Evolutionary conservation across 2,113 vertebrate species (phyloP), one percentile per base, ranked within the genome.

Genomic region (Cettia cetti): DNA sequence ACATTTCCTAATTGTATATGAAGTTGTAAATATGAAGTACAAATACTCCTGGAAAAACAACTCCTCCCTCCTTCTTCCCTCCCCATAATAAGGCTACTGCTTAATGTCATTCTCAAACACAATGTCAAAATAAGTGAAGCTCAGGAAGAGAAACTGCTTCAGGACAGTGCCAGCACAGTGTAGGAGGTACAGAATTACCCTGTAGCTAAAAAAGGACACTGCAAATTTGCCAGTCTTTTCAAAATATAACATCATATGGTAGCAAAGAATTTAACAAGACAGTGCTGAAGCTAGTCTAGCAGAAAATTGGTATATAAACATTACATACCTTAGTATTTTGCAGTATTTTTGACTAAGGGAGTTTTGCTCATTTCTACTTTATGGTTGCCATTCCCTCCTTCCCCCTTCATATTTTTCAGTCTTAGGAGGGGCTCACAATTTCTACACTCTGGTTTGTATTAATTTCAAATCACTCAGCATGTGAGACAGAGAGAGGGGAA

Each of bases 141-240:
- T 84, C n/a, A 45, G 39, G 24, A 86, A n/a, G 17, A 89, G 44
- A 83, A 94, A 71, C n/a, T 59, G 82, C 79, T 69, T 86, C 40
- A 66, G 78, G 57, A 71, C 57, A 83, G 65, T 56, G 52, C 42
- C 45, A 71, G 44, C 57, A 89, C 80, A 76, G 92, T 54, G 81
- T 93, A 93, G 92, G 94, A 93, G 87, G 85, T 81, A 66, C 19
- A 92, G 88, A 95, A 93, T 64, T 90, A 79, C 60, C 42, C 89
- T 65, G 17, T 45, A 60, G 30, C 88, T 92, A 86, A 91, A 89
- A 85, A 81, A 50, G 50, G 8, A 26, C 63, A 27, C 37, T 54
- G 31, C 50, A 94, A 78, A 69, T 90, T 78, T 82, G 47, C 47
- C 75, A 81, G 39, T 64, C 35, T 8, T 78, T 79, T 87, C 70